Conservation (phyloP, 23 tunicate genomes). For the Botrylloides violaceus region DNA sequence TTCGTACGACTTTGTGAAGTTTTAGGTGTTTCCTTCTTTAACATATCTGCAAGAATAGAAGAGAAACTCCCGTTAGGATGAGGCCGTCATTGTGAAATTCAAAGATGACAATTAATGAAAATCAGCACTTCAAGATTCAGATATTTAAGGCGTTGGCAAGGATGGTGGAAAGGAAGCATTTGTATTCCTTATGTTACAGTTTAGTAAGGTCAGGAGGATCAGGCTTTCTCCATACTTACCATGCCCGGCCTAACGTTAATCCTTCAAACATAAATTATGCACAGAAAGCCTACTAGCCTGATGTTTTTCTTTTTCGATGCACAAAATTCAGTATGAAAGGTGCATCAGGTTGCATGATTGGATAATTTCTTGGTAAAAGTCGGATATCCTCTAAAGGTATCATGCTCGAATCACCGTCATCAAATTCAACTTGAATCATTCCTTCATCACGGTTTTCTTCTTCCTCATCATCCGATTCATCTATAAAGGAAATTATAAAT, state of each 20-base stretch:
- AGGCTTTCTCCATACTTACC: too few relatives aligned
- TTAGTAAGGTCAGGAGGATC: too few relatives aligned
- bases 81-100: too few relatives aligned
- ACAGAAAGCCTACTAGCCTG: background rate
- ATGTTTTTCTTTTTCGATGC: constrained; percentile 15
- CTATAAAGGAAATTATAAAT: background rate
- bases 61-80: too few relatives aligned
- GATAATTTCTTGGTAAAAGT: constrained; percentile 31
- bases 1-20: background rate
- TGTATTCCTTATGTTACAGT: too few relatives aligned
- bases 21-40: background rate
- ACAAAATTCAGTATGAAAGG: constrained; percentile 24
- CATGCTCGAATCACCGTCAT: constrained; percentile 46
- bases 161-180: too few relatives aligned
- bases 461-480: constrained; percentile 18
- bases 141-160: too few relatives aligned
- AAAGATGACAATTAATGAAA: too few relatives aligned
- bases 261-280: too few relatives aligned
- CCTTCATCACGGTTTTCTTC: constrained; percentile 11
- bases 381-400: constrained; percentile 48
- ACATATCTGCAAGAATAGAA: constrained; percentile 9
- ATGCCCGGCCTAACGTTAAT: too few relatives aligned
- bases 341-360: constrained; percentile 20
- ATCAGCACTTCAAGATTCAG: too few relatives aligned
- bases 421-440: constrained; percentile 33